Base-by-base conservation (phyloP, 2,888 invertebrate species). In the Nycteola revayana region DNA sequence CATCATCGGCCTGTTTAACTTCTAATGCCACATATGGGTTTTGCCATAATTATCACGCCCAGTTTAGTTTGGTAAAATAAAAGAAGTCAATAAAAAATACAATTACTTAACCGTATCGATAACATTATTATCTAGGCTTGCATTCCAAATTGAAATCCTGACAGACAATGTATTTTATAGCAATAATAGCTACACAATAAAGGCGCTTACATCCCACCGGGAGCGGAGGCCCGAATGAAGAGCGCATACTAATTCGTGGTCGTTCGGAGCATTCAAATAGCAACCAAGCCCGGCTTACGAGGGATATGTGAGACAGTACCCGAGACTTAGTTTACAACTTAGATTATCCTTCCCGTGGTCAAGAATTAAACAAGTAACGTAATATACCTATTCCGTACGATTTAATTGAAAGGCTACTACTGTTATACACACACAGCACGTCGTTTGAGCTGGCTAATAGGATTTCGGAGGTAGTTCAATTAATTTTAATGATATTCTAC, bases 251-350 rank as follows among this genome's bases (percentile, higher is more conserved):
- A 87, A 87, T 87, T 84, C 82, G 80, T 80, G 77, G 80, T 71
- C 74, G 78, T 76, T 72, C 70, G 69, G 53, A 74, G 66, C 85
- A 84, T 87, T 85, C 85, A 82, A 84, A 85, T 77, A 76, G 71
- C 77, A 70, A 66, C 74, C 62, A 54, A 75, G 79, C 80, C 79
- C 50, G 66, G 88, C 82, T 86, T 87, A 86, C 74, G 37, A 60
- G 71, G 82, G 85, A 85, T 85, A 86, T 87, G 87, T 86, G 86
- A 83, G 81, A 78, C 77, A 71, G 60, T 57, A 59, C 76, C 82
- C 74, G 87, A 87, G 88, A 85, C 80, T 85, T 86, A 86, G 82
- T 86, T 83, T 82, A 85, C 81, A 84, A 86, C 86, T 86, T 78
- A 86, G 85, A 87, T 87, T 87, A 85, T 75, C 64, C 55, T 58